Conservation (phyloP, 2,113 vertebrate genomes). For the Illadopsis cleaveri region DNA sequence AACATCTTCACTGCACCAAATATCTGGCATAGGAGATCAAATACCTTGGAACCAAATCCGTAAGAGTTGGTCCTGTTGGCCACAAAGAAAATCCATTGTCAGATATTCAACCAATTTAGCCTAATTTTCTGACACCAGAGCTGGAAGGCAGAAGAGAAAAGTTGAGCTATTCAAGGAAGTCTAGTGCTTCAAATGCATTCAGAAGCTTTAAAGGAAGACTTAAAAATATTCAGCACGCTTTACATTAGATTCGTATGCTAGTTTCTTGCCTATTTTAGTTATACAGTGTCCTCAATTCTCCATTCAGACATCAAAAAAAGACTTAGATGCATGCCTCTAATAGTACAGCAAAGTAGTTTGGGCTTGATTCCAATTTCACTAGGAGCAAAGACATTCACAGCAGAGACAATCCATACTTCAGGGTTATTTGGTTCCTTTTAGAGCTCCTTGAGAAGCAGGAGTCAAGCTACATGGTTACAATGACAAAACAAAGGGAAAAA, state of each 20-base stretch:
- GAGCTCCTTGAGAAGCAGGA: neutral
- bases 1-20: neutral
- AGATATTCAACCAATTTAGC: neutral
- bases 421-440: neutral
- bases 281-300: neutral
- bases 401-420: neutral
- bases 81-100: neutral
- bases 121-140: neutral
- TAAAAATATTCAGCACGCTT: neutral
- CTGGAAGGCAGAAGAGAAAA: neutral
- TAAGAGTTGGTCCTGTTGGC: neutral
- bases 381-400: neutral
- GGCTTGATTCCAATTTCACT: neutral
- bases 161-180: neutral
- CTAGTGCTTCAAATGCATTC: neutral
- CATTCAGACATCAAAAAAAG: neutral
- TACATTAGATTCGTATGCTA: rapidly evolving
- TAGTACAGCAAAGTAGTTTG: neutral
- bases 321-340: neutral
- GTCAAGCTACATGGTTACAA: neutral
- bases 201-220: neutral
- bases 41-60: neutral
- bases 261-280: neutral
- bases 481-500: neutral
- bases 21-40: neutral